Evolutionary conservation across 2,113 vertebrate species (phyloP), one percentile per base, ranked within the genome.

Genomic region (Redunca redunca): DNA sequence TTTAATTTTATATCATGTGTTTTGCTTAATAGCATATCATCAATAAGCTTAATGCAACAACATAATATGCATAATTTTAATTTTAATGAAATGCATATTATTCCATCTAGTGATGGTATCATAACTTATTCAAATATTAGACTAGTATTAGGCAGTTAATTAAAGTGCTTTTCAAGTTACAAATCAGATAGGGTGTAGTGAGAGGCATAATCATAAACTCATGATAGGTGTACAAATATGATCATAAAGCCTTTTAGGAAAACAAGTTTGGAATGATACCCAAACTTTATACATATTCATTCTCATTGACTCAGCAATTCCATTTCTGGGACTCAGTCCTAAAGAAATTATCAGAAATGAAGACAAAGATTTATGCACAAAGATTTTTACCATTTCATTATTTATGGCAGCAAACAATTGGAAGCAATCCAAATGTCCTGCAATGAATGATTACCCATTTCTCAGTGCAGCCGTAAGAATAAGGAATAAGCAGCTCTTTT

Each of bases 301-400:
- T 84, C 92, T 90, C 46, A 90, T 83, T 95, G 93, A 93, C 36
- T 91, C 52, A 95, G 62, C 2, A 97, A 93, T 95, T 97, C 52
- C 23, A 86, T 84, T 96, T 98, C 91, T 93, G 78, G 86, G 86
- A 98, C 95, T 93, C 43, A 84, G 52, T 97, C 36, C 71, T 97
- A 97, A 97, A 95, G 82, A 97, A 97, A 97, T 97, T 43, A 94
- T 96, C 96, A 97, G 87, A 97, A 96, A 95, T 90, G 89, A 96
- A 52, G 50, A 97, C 82, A 97, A 88, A 97, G 97, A 98, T 98
- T 97, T 96, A 97, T 97, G 86, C 80, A 55, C 48, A 94, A 60
- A 97, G 87, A 97, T 97, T 78, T 36, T 96, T 94, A 98, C 95
- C 96, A 93, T 88, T 33, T 46, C 23, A 80, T 96, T 97, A 97